These are phyloP conservation scores for Potamilus streckersoni DNA, from an alignment of 1,140 invertebrate species.

Conservation along the genomic window DNA sequence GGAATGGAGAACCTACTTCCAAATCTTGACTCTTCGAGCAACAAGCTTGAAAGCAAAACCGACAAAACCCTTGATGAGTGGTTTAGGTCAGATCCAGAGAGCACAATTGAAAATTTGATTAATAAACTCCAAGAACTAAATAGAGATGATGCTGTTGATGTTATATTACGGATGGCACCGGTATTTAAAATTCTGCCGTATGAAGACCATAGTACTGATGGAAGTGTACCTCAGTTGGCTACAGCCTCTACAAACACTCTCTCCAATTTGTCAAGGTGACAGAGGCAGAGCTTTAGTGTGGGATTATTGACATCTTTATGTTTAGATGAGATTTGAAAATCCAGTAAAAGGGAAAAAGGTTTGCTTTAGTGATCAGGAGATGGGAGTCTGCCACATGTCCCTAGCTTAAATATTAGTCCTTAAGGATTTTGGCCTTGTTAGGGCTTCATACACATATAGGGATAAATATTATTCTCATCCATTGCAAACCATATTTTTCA, in stretches of 20 bases:
- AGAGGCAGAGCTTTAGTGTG: too few species aligned
- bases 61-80: constrained; percentile 71
- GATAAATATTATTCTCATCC: too few species aligned
- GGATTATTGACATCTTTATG: too few species aligned
- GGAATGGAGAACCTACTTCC: constrained; percentile 74
- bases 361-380: too few species aligned
- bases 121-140: constrained; percentile 70
- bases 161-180: constrained; percentile 68
- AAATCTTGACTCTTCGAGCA: constrained; percentile 67
- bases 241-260: constrained; percentile 61
- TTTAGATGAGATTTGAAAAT: too few species aligned
- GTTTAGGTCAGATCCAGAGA: constrained; percentile 61
- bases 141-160: constrained; percentile 70
- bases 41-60: constrained; percentile 67
- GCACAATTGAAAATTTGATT: constrained; percentile 69
- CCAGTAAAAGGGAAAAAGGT: too few species aligned
- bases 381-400: too few species aligned
- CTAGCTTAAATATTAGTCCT: too few species aligned
- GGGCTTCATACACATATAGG: too few species aligned
- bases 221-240: constrained; percentile 41
- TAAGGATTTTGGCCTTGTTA: too few species aligned
- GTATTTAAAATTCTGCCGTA: constrained; percentile 64
- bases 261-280: constrained; percentile 59
- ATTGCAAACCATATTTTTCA: too few species aligned
- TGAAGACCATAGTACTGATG: constrained; percentile 58